A percentile compares a stretch with the other conserved stretches of the same genome.
Evolutionary conservation across 1,140 invertebrate species (phyloP).

Genomic region (Drosophila simulans): DNA sequence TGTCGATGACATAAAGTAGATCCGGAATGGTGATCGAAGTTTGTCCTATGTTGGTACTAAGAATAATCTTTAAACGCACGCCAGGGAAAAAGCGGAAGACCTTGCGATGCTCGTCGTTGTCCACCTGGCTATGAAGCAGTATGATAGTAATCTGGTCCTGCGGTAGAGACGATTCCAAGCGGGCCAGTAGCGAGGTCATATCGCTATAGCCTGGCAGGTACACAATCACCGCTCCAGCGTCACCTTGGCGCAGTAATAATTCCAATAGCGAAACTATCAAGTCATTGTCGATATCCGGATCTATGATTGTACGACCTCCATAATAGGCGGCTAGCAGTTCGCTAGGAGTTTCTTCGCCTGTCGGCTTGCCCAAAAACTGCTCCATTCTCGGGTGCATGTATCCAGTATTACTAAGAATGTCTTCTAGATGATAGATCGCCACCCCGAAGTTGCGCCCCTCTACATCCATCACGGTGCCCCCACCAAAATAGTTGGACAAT

Average conservation of each 20-base stretch:
- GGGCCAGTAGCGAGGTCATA: slow-evolving; percentile 91
- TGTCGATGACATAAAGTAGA: slow-evolving; percentile 92
- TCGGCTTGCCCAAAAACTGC: not conserved
- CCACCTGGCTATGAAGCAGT: slow-evolving; percentile 93
- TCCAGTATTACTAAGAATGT: slow-evolving; percentile 90
- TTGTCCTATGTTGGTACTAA: slow-evolving; percentile 97
- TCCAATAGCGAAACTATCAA: slow-evolving; percentile 88
- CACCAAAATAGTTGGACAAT: slow-evolving; percentile 92
- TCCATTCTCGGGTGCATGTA: slow-evolving; percentile 85
- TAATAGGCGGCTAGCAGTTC: slow-evolving; percentile 87
- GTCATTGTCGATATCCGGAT: slow-evolving; percentile 89
- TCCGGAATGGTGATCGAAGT: slow-evolving; percentile 94
- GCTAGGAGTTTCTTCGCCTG: not conserved
- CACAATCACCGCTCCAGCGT: slow-evolving; percentile 91
- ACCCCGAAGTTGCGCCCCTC: slow-evolving; percentile 93
- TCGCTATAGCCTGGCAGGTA: slow-evolving; percentile 98
- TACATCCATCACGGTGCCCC: slow-evolving; percentile 91
- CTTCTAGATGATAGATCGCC: slow-evolving; percentile 92
- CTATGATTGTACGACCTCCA: slow-evolving; percentile 84
- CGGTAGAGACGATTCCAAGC: slow-evolving; percentile 87
- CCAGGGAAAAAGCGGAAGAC: slow-evolving; percentile 89
- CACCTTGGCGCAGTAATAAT: slow-evolving; percentile 86
- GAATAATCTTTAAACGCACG: slow-evolving; percentile 91
- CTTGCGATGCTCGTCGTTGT: slow-evolving; percentile 91
- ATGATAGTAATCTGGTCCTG: slow-evolving; percentile 87